Conservation (phyloP, 2,797 vertebrate species). For the Scleropages formosus region DNA sequence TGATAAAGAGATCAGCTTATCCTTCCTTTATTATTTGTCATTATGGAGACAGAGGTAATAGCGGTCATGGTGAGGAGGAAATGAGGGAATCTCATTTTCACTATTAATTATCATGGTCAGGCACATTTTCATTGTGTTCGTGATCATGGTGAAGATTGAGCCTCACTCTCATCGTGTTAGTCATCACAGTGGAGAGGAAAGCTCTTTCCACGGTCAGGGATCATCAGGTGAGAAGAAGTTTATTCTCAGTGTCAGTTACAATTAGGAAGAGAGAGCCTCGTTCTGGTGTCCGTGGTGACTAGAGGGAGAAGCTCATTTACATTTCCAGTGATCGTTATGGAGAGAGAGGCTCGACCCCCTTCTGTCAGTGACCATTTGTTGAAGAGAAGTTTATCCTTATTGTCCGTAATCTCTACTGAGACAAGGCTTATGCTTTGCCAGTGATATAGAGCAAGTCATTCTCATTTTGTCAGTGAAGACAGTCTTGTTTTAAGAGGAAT, state of each 20-base stretch:
- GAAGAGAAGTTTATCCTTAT: neutral
- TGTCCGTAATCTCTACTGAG: constrained; percentile 2
- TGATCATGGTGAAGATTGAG: neutral
- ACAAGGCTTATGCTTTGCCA: neutral
- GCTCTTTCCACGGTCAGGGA: neutral
- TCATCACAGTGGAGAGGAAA: too few species aligned
- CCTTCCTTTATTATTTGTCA: too few species aligned
- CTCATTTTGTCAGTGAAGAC: too few species aligned
- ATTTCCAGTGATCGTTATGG: neutral
- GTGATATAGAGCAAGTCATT: too few species aligned
- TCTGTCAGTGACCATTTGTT: neutral
- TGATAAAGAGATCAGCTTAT: too few species aligned
- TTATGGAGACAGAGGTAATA: too few species aligned
- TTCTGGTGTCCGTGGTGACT: too few species aligned
- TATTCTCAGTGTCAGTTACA: neutral
- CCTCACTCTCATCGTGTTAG: neutral
- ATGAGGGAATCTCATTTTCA: too few species aligned
- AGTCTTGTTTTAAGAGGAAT: too few species aligned
- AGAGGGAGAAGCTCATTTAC: neutral
- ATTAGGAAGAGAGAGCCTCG: neutral
- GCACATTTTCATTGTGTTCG: neutral
- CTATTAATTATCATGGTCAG: too few species aligned
- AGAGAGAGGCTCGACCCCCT: neutral
- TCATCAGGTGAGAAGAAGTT: neutral
- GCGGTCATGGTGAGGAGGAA: too few species aligned